These are phyloP conservation scores for Palythoa grandiflora DNA, from an alignment of 92 coral and sea anemone species.

Conservation along the genomic window DNA sequence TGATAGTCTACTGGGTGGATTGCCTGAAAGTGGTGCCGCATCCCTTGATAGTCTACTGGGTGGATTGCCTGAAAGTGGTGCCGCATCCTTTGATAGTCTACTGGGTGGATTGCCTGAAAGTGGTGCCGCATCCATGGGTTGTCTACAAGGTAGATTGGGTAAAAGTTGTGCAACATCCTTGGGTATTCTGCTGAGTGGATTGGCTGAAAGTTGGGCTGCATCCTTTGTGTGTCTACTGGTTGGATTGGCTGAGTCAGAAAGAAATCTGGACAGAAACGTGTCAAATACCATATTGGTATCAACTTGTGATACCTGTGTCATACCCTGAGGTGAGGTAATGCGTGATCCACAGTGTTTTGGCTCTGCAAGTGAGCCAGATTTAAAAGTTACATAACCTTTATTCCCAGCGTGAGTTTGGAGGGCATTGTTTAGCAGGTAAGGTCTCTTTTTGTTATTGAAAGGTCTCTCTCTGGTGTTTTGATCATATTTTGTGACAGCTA, in stretches of 20 bases:
- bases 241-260: background rate
- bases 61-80: too few relatives aligned
- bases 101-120: too few relatives aligned
- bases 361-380: background rate
- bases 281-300: background rate
- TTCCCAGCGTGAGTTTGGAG: background rate
- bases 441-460: background rate
- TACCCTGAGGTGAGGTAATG: background rate
- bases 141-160: too few relatives aligned
- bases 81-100: too few relatives aligned
- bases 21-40: too few relatives aligned
- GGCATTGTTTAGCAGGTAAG: background rate
- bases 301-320: background rate
- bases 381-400: background rate
- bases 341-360: background rate
- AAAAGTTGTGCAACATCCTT: too few relatives aligned
- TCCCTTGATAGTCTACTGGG: too few relatives aligned
- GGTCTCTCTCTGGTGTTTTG: background rate
- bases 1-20: too few relatives aligned
- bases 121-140: too few relatives aligned
- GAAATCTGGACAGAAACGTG: background rate
- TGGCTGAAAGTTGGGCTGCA: background rate
- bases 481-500: background rate
- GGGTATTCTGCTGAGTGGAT: background rate
- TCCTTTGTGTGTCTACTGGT: background rate